These are phyloP conservation scores for Pseudopipra pipra DNA, from an alignment of 2,113 vertebrate species.

Conservation along the genomic window DNA sequence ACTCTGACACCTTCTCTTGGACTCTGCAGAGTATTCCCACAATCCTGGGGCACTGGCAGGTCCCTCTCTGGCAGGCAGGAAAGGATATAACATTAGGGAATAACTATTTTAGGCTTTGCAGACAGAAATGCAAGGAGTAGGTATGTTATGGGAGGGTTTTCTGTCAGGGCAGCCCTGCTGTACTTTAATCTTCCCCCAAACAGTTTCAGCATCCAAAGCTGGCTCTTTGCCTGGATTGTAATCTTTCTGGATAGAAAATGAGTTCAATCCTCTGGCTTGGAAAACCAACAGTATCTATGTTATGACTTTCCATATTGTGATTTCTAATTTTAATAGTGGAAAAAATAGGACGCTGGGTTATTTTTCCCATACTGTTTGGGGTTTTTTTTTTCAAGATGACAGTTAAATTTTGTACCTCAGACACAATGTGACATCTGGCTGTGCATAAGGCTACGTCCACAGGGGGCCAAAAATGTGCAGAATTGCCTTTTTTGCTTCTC, in stretches of 20 bases:
- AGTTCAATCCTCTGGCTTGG: neutral
- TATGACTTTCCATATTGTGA: neutral
- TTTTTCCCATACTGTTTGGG: neutral
- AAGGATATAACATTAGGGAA: neutral
- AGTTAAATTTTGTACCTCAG: neutral
- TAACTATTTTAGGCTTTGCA: neutral
- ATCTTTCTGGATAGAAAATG: neutral
- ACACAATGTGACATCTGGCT: neutral
- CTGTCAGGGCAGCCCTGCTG: neutral
- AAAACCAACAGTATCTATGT: neutral
- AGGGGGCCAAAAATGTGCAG: conserved; percentile 42
- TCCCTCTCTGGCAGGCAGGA: neutral
- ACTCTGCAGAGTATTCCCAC: neutral
- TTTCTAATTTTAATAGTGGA: neutral
- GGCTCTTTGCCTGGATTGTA: neutral
- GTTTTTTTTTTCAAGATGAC: neutral
- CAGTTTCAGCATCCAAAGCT: neutral
- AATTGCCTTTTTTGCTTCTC: neutral
- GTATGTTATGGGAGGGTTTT: neutral
- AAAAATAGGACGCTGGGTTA: neutral
- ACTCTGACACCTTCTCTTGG: neutral
- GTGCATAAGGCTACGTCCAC: neutral
- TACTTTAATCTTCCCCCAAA: neutral
- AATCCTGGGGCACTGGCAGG: neutral
- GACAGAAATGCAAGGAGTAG: neutral